Percentiles rank a stretch among this genome's conserved stretches.
Evolutionary conservation across 2,888 invertebrate species (phyloP).

Genomic region (Griposia aprilina): DNA sequence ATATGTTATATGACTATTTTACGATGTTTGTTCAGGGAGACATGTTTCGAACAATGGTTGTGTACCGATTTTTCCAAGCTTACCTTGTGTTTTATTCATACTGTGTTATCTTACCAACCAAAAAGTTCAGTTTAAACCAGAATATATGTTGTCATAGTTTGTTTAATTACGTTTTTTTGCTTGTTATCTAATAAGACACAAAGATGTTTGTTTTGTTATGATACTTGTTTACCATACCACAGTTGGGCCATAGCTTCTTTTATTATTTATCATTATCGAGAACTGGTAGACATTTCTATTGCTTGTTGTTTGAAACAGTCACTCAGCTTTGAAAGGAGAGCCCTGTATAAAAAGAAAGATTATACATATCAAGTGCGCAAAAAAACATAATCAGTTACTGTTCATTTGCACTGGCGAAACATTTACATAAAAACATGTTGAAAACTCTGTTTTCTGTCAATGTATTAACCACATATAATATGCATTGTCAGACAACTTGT

Average conservation of each 20-base stretch:
- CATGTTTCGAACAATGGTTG: constrained; percentile 9
- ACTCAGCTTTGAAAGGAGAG: not conserved
- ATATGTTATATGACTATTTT: constrained; percentile 1
- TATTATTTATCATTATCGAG: constrained; percentile 9
- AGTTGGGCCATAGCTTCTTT: constrained; percentile 7
- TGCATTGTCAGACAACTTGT: not conserved
- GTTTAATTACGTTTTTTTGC: not conserved
- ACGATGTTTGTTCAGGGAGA: not conserved
- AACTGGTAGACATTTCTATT: not conserved
- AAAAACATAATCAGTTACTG: not conserved
- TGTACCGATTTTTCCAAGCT: not conserved
- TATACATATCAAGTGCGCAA: not conserved
- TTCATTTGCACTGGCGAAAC: not conserved
- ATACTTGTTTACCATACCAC: not conserved
- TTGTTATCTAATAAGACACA: constrained; percentile 1
- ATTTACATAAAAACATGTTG: not conserved
- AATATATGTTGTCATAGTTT: constrained; percentile 9
- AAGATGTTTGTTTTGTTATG: constrained; percentile 3
- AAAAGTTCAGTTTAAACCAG: constrained; percentile 8
- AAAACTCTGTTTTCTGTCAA: not conserved
- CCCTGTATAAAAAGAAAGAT: not conserved
- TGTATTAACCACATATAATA: not conserved
- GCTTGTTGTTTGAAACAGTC: not conserved
- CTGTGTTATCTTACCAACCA: constrained; percentile 1
- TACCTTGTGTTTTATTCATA: not conserved